Conservation (phyloP, 2,888 invertebrate species). For the Notodonta dromedarius region DNA sequence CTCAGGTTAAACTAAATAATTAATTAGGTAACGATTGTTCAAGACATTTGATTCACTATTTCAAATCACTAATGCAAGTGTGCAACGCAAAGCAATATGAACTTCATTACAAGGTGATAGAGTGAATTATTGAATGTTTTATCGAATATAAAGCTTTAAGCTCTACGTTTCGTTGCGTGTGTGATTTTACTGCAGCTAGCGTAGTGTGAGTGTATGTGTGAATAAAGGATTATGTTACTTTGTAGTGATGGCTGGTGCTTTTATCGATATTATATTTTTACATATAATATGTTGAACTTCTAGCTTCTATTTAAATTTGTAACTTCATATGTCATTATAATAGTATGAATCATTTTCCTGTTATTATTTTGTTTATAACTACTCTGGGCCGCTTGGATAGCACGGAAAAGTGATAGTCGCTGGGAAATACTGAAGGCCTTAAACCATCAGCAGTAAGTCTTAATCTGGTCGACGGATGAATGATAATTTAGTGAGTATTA, state of each 20-base stretch:
- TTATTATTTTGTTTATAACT: too few relatives aligned
- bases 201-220: constrained; percentile 38
- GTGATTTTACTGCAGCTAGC: constrained; percentile 25
- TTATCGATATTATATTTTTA: constrained; percentile 24
- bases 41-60: constrained; percentile 18
- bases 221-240: constrained; percentile 42
- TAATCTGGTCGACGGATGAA: too few relatives aligned
- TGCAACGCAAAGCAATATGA: constrained; percentile 7
- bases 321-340: too few relatives aligned
- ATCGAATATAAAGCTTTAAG: constrained; percentile 44
- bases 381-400: not conserved
- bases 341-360: too few relatives aligned
- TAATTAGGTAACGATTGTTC: not conserved
- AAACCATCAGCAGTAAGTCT: too few relatives aligned
- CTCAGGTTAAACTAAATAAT: not conserved
- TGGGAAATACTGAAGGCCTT: not conserved
- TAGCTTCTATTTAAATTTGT: too few relatives aligned
- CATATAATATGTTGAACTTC: constrained; percentile 9
- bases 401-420: not conserved
- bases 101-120: not conserved
- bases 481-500: too few relatives aligned
- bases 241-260: constrained; percentile 32
- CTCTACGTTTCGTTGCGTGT: constrained; percentile 35
- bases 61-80: constrained; percentile 26
- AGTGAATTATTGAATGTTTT: constrained; percentile 9